Conservation (phyloP, 2,113 vertebrate genomes). For the Odontophorus gujanensis region DNA sequence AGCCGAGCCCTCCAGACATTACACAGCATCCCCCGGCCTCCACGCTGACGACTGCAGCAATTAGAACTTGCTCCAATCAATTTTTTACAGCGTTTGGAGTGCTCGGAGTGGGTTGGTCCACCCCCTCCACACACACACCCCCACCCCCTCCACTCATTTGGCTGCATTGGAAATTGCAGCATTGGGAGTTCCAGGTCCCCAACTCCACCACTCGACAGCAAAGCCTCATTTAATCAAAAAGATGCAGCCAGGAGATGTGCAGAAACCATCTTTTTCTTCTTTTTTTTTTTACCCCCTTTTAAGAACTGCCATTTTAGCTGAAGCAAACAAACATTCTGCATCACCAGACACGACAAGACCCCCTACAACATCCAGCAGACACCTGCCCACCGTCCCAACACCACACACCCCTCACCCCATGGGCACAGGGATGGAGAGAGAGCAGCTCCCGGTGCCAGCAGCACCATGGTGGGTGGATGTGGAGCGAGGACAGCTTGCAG, state of each 20-base stretch:
- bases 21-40: not conserved
- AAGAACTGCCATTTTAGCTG: constrained; percentile 68
- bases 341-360: not conserved
- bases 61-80: not conserved
- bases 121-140: not conserved
- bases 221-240: constrained; percentile 52
- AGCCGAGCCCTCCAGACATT: not conserved
- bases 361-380: not conserved
- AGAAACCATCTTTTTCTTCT: not conserved
- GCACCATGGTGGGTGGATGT: constrained; percentile 8
- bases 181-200: not conserved
- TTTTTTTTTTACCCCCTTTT: not conserved
- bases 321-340: constrained; percentile 52
- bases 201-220: constrained; percentile 43
- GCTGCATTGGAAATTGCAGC: constrained; percentile 24
- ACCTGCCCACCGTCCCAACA: not conserved
- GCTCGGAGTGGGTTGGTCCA: not conserved
- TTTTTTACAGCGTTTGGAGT: not conserved
- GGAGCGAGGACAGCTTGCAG: not conserved
- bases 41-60: not conserved
- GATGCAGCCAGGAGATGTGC: constrained; percentile 30
- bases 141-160: not conserved
- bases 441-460: not conserved
- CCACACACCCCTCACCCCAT: not conserved
- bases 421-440: not conserved